Evolutionary conservation across 2,797 vertebrate genomes (phyloP).

Genomic region (Tokudaia muenninki): DNA sequence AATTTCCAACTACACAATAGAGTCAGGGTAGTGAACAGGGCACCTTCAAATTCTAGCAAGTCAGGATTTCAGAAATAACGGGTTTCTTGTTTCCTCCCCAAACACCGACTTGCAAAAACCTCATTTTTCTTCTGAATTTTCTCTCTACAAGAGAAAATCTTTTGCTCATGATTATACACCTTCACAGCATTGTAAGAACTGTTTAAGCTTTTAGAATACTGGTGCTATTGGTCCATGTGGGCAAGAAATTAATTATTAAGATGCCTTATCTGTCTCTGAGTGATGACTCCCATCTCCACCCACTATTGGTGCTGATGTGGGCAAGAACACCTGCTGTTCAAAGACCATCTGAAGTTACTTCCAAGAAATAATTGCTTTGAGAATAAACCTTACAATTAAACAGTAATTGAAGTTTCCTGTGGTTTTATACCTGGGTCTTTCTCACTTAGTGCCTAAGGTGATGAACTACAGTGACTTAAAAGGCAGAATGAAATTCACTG

Average conservation of each 20-base stretch:
- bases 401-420: slow-evolving; percentile 70
- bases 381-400: slow-evolving; percentile 75
- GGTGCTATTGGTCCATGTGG: background rate
- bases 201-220: slow-evolving; percentile 33
- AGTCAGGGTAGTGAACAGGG: background rate
- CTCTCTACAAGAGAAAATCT: slow-evolving; percentile 30
- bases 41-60: slow-evolving; percentile 40
- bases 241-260: slow-evolving; percentile 58
- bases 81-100: slow-evolving; percentile 36
- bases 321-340: slow-evolving; percentile 46
- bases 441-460: slow-evolving; percentile 62
- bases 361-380: slow-evolving; percentile 58
- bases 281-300: background rate
- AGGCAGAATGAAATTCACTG: slow-evolving; percentile 54
- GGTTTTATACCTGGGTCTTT: slow-evolving; percentile 55
- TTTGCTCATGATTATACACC: slow-evolving; percentile 31
- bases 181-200: slow-evolving; percentile 14
- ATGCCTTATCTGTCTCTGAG: slow-evolving; percentile 27
- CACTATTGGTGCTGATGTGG: slow-evolving; percentile 42
- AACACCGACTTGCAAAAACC: slow-evolving; percentile 35
- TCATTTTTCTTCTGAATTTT: slow-evolving; percentile 59
- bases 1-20: background rate
- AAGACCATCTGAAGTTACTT: slow-evolving; percentile 62
- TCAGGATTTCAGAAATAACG: slow-evolving; percentile 60
- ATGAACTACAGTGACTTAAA: slow-evolving; percentile 47